Base-by-base conservation (phyloP, 1,140 invertebrate species). In the Atta colombica region DNA sequence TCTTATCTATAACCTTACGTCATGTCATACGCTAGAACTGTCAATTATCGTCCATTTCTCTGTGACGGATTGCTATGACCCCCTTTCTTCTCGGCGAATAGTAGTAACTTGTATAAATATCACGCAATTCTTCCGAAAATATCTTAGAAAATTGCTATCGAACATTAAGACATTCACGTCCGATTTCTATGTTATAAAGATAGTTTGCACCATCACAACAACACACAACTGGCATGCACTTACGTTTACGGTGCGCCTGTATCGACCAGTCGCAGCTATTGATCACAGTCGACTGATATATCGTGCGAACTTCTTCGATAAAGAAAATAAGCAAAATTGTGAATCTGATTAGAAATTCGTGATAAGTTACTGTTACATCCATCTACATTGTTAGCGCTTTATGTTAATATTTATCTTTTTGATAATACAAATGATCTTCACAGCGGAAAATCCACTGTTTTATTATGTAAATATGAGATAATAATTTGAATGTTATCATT, bases 11-110 rank as follows among this genome's bases (percentile, higher is more conserved):
- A 81, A 81, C 65, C 77, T 71, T 81, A 81, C 10, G 49, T 1
- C 10, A 16, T 28, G 49, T 81, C 49, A 71, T 28, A 78, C 18
- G 18, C 35, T 55, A 77, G 14, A 80, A 10, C 31, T 55, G 77
- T 71, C 49, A 80, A 66, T 69, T 78, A 78, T 78, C 49, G 16
- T 51, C 39, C n/a, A 71, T 81, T 81, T 81, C 65, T 71, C 39
- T n/a, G 49, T 25, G 10, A 81, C 31, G n/a, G 66, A 21, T 21
- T 12, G 28, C 45, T 49, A 3, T 66, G 61, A 78, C 49, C 65
- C 31, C 49, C 65, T 55, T 71, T 71, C 65, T 55, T 71, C 49
- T 3, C 25, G 35, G 10, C 16, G 77, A 68, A 18, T 18, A 71
- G 21, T 81, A 16, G 55, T 69, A 28, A 53, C 14, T 71, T 39